Evolutionary conservation across 2,113 vertebrate genomes (phyloP).

Genomic region (Gasterosteus nipponicus): DNA sequence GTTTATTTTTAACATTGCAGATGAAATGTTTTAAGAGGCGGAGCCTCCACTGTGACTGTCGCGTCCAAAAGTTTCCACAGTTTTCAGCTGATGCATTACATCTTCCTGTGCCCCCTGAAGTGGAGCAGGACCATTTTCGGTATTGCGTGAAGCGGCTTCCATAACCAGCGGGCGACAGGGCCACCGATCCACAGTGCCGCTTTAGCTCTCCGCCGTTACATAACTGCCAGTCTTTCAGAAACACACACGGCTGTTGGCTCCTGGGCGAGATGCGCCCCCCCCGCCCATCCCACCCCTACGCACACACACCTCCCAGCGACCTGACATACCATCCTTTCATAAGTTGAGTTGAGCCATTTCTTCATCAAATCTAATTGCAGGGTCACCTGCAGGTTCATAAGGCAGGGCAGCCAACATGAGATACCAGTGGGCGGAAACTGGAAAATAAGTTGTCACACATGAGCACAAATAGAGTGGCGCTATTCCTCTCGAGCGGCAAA

Average conservation of each 20-base stretch:
- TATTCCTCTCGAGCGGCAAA: conserved; percentile 19
- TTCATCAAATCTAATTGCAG: conserved; percentile 31
- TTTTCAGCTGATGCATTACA: conserved; percentile 28
- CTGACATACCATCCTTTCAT: conserved; percentile 43
- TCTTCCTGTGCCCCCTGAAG: conserved; percentile 31
- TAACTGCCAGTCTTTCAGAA: conserved; percentile 71
- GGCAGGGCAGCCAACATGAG: conserved; percentile 27
- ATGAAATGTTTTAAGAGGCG: conserved; percentile 44
- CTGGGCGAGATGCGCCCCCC: conserved; percentile 37
- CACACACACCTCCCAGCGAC: not conserved
- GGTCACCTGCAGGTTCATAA: conserved; percentile 36
- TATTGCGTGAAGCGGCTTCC: conserved; percentile 57
- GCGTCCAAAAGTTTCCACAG: conserved; percentile 31
- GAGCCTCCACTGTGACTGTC: conserved; percentile 25
- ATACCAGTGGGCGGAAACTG: conserved; percentile 24
- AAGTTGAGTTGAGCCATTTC: conserved; percentile 32
- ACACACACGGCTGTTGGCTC: conserved; percentile 45
- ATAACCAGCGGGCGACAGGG: conserved; percentile 59
- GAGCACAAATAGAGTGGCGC: conserved; percentile 12
- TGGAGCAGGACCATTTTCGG: conserved; percentile 44
- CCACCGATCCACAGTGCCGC: conserved; percentile 49
- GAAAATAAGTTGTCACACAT: conserved; percentile 33
- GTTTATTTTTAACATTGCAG: conserved; percentile 62
- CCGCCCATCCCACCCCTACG: not conserved
- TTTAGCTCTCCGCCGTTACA: conserved; percentile 68